phyloP scores from a whole-genome alignment of 2,888 invertebrate genomes.

The Tipula unca region DNA sequence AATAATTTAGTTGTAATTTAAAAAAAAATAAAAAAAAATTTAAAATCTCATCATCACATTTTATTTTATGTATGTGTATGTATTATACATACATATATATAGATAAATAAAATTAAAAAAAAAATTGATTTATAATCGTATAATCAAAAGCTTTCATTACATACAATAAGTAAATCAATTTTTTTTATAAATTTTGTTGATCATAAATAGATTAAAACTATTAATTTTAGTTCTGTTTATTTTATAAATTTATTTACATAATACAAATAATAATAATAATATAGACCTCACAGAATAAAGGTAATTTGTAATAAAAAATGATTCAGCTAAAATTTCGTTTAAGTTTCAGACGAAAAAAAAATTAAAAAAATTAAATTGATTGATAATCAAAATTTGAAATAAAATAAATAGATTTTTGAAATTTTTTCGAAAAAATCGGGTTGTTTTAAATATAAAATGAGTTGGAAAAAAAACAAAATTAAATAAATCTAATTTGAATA shows the following conservation, averaged over 20 bases:
- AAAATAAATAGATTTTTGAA: neutral
- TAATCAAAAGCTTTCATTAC: conserved; percentile 8
- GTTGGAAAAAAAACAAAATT: neutral
- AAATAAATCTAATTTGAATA: neutral
- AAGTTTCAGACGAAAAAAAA: neutral
- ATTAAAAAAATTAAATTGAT: neutral
- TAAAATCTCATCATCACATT: neutral
- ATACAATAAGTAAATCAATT: conserved; percentile 2
- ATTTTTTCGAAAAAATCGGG: neutral
- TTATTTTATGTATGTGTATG: too few species aligned
- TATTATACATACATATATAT: too few species aligned
- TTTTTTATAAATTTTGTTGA: neutral
- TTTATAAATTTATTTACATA: neutral
- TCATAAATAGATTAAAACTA: conserved; percentile 14
- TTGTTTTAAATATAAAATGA: neutral
- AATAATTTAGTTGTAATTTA: conserved; percentile 8
- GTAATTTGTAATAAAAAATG: conserved; percentile 27
- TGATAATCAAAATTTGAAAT: conserved; percentile 4
- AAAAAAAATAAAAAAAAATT: neutral
- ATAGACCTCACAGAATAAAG: conserved; percentile 26
- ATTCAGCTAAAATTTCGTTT: conserved; percentile 24
- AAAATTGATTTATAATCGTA: conserved; percentile 14
- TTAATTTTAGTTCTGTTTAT: conserved; percentile 1
- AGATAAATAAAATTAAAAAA: neutral
- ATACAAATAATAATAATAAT: neutral